Base-by-base conservation (phyloP, 1,140 invertebrate genomes). In the Stratiolaelaps scimitus region DNA sequence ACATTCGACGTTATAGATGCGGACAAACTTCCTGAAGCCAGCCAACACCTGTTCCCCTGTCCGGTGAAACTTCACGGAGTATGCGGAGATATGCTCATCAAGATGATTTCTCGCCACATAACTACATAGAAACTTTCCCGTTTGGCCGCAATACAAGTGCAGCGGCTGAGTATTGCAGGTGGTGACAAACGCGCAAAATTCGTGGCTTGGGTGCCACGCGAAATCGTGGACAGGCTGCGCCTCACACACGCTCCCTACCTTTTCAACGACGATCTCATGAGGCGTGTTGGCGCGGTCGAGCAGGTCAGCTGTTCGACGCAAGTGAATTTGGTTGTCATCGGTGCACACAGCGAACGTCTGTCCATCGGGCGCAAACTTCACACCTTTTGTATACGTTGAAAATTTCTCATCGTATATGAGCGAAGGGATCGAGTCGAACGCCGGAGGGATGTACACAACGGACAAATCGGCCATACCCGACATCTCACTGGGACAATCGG, bases 81-180 rank as follows among this genome's bases (percentile, higher is more conserved):
- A 60, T 15, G 53, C 53, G 15, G 53, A n/a, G 15, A 60, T 34
- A 34, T 29, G 53, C 23, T 60, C 53, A 23, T 60, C 53, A 4
- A 60, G 53, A 60, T 60, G 53, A 23, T 60, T 60, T 10, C 34
- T 60, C 53, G 53, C 53, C 13, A 60, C 53, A 34, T 60, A 60
- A 60, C 53, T 60, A 23, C 15, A 60, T 4, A 60, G 53, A 23
- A 60, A 23, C 34, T 60, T 60, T 23, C 15, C 53, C 23, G 53
- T 60, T 60, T 26, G 15, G 17, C 26, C 53, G 2, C 34, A 26
- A 23, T 60, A 60, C 34, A 60, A 60, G 26, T 60, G 53, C 1
- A 60, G 2, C 4, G 53, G 53, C 20, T 60, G 53, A 34, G 15
- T 60, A 34, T 60, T 60, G 23, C 53, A 60, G 20, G 53, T 60